Conservation (phyloP, 2,888 invertebrate genomes). For the Drosophila aldrichi region DNA sequence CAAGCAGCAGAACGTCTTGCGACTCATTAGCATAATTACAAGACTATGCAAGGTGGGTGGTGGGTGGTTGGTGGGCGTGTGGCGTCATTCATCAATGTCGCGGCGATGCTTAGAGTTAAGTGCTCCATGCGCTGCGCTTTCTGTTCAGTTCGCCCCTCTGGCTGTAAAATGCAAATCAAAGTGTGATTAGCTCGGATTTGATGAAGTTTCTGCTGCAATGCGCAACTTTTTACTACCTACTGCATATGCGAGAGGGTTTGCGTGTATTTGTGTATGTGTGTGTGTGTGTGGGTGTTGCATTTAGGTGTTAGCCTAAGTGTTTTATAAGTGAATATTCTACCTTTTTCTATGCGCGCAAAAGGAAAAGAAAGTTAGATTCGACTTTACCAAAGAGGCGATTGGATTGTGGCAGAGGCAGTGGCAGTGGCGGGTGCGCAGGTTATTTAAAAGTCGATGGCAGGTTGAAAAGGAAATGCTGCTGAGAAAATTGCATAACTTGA, state of each 20-base stretch:
- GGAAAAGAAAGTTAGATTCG: slow-evolving; percentile 19
- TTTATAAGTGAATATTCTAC: slow-evolving; percentile 69
- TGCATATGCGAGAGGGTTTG: neutral
- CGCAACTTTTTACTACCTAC: slow-evolving; percentile 56
- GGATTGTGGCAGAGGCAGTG: slow-evolving; percentile 20
- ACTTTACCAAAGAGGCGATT: slow-evolving; percentile 33
- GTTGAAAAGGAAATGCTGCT: neutral
- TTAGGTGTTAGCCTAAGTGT: slow-evolving; percentile 67
- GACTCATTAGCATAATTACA: slow-evolving; percentile 77
- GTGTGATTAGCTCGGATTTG: slow-evolving; percentile 79
- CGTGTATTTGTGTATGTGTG: neutral
- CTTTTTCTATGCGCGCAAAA: slow-evolving; percentile 22
- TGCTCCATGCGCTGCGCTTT: slow-evolving; percentile 66
- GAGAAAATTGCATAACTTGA: slow-evolving; percentile 17
- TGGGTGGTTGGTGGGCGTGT: neutral
- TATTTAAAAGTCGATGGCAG: slow-evolving; percentile 6
- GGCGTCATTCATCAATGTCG: slow-evolving; percentile 74
- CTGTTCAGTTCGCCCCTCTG: slow-evolving; percentile 49
- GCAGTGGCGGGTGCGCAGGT: neutral
- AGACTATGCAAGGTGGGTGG: slow-evolving; percentile 30
- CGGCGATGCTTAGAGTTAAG: slow-evolving; percentile 64
- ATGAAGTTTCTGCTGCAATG: slow-evolving; percentile 73
- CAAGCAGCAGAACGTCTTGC: slow-evolving; percentile 45
- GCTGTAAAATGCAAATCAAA: slow-evolving; percentile 75
- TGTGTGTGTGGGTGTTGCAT: slow-evolving; percentile 6